These are phyloP conservation scores for Nasonovia ribisnigri DNA, from an alignment of 2,888 invertebrate species.

Conservation along the genomic window DNA sequence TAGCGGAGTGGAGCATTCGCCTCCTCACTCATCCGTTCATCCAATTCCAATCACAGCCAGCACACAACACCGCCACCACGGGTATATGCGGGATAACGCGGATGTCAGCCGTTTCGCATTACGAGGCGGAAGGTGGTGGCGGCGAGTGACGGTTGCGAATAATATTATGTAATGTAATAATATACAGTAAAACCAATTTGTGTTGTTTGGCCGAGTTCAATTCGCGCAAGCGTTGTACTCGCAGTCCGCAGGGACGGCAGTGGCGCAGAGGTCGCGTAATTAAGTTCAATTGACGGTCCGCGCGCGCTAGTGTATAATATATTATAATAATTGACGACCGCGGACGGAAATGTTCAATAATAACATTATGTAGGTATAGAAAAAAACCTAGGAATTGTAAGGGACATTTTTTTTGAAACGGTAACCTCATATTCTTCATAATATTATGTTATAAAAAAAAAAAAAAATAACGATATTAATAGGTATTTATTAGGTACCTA, in stretches of 20 bases:
- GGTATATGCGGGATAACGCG: neutral
- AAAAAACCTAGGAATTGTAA: neutral
- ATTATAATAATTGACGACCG: conserved; percentile 32
- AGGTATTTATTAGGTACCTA: neutral
- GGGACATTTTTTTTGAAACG: neutral
- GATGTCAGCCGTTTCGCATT: neutral
- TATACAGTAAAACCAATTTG: conserved; percentile 19
- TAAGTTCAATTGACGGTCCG: conserved; percentile 58
- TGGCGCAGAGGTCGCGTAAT: conserved; percentile 47
- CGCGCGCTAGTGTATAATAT: neutral
- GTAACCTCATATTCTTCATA: neutral
- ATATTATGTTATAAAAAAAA: neutral
- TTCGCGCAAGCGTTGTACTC: neutral
- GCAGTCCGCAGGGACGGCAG: neutral
- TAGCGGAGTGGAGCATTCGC: neutral
- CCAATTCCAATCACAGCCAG: neutral
- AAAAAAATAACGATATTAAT: neutral
- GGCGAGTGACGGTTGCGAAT: neutral
- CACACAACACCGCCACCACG: neutral
- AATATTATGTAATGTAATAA: neutral
- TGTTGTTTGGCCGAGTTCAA: conserved; percentile 48
- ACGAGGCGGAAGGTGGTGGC: neutral
- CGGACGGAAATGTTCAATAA: conserved; percentile 56
- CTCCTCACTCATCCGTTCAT: neutral
- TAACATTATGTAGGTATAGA: neutral